A percentile compares a stretch with the other conserved stretches of the same genome.
Evolutionary conservation across 2,797 vertebrate genomes (phyloP).

Genomic region (Danio jaintianensis): DNA sequence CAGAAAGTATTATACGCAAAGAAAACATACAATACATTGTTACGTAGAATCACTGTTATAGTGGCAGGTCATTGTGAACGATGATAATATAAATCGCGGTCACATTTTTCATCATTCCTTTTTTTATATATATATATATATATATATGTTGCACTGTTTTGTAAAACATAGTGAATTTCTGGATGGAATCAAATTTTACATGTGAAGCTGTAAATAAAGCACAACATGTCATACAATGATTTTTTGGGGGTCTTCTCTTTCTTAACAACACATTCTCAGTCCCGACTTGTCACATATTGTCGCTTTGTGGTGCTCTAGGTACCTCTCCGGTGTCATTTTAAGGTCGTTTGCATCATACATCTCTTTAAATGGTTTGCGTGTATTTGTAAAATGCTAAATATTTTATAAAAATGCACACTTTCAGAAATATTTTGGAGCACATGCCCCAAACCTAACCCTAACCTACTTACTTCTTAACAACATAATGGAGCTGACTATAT

Average conservation of each 20-base stretch:
- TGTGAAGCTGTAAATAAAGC: slow-evolving; percentile 9
- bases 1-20: neutral
- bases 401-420: too few relatives aligned
- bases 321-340: too few relatives aligned
- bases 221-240: neutral
- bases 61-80: neutral
- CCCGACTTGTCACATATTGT: neutral
- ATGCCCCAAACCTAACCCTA: too few relatives aligned
- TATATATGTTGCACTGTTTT: slow-evolving; percentile 18
- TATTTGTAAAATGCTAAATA: too few relatives aligned
- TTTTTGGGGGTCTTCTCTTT: neutral
- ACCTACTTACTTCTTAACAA: too few relatives aligned
- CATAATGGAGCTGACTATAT: too few relatives aligned
- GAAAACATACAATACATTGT: slow-evolving; percentile 6
- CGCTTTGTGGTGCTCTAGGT: too few relatives aligned
- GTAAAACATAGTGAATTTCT: neutral
- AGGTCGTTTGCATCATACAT: too few relatives aligned
- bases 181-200: neutral
- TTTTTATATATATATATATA: neutral
- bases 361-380: too few relatives aligned
- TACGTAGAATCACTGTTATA: slow-evolving; percentile 21
- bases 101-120: neutral
- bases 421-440: too few relatives aligned
- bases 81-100: neutral
- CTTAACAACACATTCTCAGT: neutral